Evolutionary conservation across 2,113 vertebrate genomes (phyloP).

Genomic region (Gracilinanus agilis): DNA sequence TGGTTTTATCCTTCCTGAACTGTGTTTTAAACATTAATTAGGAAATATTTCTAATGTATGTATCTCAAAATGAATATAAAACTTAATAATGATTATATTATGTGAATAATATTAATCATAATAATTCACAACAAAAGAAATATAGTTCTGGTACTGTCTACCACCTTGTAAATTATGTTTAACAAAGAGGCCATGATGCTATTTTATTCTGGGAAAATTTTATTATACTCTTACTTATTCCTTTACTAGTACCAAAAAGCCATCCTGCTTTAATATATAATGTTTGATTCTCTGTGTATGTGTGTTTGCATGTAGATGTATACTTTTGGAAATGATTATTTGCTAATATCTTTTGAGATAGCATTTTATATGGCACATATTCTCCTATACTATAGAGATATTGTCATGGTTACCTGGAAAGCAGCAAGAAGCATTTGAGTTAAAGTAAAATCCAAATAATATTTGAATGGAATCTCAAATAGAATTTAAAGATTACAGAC

Average conservation of each 20-base stretch:
- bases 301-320: constrained; percentile 2
- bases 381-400: constrained; percentile 53
- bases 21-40: background rate
- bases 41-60: constrained; percentile 32
- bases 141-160: constrained; percentile 31
- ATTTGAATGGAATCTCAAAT: constrained; percentile 55
- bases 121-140: constrained; percentile 38
- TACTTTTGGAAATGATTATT: constrained; percentile 56
- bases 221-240: background rate
- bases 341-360: constrained; percentile 61
- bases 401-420: constrained; percentile 79
- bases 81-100: constrained; percentile 10
- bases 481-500: constrained; percentile 49
- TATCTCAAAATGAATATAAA: constrained; percentile 19
- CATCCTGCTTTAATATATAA: constrained; percentile 34
- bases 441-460: constrained; percentile 62
- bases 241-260: constrained; percentile 46
- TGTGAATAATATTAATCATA: constrained; percentile 2
- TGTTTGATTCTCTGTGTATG: background rate
- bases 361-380: constrained; percentile 47
- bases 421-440: constrained; percentile 68
- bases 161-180: constrained; percentile 31
- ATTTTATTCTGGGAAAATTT: constrained; percentile 27
- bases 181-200: constrained; percentile 35
- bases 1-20: background rate